These are phyloP conservation scores for Nannoperca obscura DNA, from an alignment of 2,797 vertebrate genomes.

Conservation along the genomic window DNA sequence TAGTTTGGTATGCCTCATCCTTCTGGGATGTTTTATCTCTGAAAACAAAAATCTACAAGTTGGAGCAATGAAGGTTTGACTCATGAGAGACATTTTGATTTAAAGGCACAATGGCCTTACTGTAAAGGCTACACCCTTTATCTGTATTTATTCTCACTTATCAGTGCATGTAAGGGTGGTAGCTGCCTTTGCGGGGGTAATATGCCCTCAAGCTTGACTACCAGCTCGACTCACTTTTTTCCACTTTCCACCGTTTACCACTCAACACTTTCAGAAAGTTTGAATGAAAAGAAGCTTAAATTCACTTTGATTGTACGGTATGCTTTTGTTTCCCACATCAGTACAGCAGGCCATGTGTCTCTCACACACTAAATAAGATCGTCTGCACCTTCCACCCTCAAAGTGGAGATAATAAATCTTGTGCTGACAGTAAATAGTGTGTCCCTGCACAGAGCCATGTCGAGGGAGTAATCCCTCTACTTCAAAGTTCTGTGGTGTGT, in stretches of 20 bases:
- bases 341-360: constrained; percentile 24
- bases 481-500: constrained; percentile 68
- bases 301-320: neutral
- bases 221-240: constrained; percentile 25
- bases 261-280: neutral
- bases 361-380: constrained; percentile 52
- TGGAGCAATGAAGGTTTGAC: constrained; percentile 21
- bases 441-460: constrained; percentile 37
- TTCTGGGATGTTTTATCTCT: constrained; percentile 1
- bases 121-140: constrained; percentile 17
- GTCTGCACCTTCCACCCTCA: constrained; percentile 64
- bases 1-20: neutral
- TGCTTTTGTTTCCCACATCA: constrained; percentile 31
- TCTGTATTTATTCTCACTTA: constrained; percentile 51
- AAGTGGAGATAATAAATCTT: constrained; percentile 74
- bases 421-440: constrained; percentile 71
- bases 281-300: constrained; percentile 1
- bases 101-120: constrained; percentile 10
- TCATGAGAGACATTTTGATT: constrained; percentile 36
- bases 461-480: constrained; percentile 58
- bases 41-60: neutral
- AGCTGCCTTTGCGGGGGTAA: constrained; percentile 11
- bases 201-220: constrained; percentile 18
- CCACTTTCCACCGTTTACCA: constrained; percentile 11
- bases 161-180: constrained; percentile 13